These are phyloP conservation scores for Drosophila kurseongensis DNA, from an alignment of 1,140 invertebrate species.

Conservation along the genomic window DNA sequence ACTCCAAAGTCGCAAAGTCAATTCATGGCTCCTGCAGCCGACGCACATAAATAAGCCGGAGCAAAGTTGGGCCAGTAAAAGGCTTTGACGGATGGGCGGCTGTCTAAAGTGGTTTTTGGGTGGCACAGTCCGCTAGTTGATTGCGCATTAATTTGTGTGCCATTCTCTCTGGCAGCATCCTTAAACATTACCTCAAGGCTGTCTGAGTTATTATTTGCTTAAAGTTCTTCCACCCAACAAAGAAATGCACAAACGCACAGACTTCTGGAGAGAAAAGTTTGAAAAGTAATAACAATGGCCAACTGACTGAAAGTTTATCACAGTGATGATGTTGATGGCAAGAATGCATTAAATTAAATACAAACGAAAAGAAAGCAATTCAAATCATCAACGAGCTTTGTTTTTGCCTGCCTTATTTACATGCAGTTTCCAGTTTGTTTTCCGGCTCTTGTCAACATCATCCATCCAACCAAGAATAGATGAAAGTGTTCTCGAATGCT, in stretches of 20 bases:
- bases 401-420: slow-evolving; percentile 60
- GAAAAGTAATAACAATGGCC: slow-evolving; percentile 63
- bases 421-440: slow-evolving; percentile 73
- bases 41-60: slow-evolving; percentile 76
- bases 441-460: slow-evolving; percentile 71
- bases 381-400: slow-evolving; percentile 35
- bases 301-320: slow-evolving; percentile 58
- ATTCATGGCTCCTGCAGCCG: slow-evolving; percentile 71
- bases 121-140: slow-evolving; percentile 28
- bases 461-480: slow-evolving; percentile 36
- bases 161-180: background rate
- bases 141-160: slow-evolving; percentile 43
- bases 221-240: slow-evolving; percentile 30
- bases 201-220: slow-evolving; percentile 29
- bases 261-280: slow-evolving; percentile 31
- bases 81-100: slow-evolving; percentile 60
- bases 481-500: slow-evolving; percentile 15
- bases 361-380: slow-evolving; percentile 62
- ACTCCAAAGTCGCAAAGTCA: slow-evolving; percentile 66
- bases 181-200: slow-evolving; percentile 21
- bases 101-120: slow-evolving; percentile 22
- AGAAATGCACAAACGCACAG: slow-evolving; percentile 16
- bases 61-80: slow-evolving; percentile 34
- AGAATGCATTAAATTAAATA: slow-evolving; percentile 77
- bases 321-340: slow-evolving; percentile 49